These are phyloP conservation scores for Adela reaumurella DNA, from an alignment of 2,888 invertebrate genomes.

Conservation along the genomic window DNA sequence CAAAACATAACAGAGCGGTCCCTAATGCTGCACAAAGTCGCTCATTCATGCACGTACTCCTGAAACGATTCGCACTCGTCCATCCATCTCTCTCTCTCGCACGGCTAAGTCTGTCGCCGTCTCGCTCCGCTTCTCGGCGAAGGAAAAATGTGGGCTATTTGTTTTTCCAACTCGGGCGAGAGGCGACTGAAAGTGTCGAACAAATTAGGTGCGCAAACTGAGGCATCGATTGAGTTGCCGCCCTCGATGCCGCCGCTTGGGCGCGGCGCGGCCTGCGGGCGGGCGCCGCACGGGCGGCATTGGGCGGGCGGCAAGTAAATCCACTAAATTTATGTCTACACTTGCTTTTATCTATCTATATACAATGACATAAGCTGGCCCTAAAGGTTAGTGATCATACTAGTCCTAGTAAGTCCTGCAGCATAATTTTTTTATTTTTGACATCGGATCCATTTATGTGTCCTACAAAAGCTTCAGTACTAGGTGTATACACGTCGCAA, in stretches of 20 bases:
- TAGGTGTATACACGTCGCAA: no score
- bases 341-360: no score
- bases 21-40: background rate
- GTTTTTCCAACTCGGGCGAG: slow-evolving; percentile 45
- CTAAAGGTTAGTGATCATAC: no score
- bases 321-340: no score
- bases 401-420: no score
- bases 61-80: background rate
- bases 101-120: no score
- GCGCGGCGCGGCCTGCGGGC: no score
- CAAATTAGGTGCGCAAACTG: slow-evolving; percentile 57
- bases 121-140: slow-evolving; percentile 26
- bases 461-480: no score
- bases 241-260: slow-evolving; percentile 7
- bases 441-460: no score
- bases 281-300: background rate
- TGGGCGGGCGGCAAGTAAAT: no score
- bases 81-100: background rate
- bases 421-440: no score
- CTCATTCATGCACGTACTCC: background rate
- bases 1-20: background rate
- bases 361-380: no score
- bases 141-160: slow-evolving; percentile 47
- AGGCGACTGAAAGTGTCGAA: slow-evolving; percentile 29
- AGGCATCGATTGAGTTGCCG: slow-evolving; percentile 49